Percentiles rank a stretch among this genome's conserved stretches.
Conservation (phyloP, 2,888 invertebrate genomes). For the Scelioninae gen. 1 region DNA sequence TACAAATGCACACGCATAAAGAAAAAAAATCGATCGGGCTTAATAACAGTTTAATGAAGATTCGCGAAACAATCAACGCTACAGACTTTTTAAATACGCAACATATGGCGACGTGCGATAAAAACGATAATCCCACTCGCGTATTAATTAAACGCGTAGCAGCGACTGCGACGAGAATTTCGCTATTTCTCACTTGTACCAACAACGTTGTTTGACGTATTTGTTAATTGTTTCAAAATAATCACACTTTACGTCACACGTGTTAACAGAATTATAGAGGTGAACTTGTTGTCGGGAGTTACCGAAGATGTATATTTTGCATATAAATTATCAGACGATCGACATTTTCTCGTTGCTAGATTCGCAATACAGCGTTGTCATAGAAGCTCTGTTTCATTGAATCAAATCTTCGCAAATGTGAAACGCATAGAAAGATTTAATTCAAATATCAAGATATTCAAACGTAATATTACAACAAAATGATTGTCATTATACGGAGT, state of each 20-base stretch:
- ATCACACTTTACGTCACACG: conserved; percentile 37
- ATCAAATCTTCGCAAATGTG: background rate
- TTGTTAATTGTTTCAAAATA: conserved; percentile 46
- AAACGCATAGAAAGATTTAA: too few species aligned
- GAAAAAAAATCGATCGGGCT: conserved; percentile 3
- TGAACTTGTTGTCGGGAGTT: conserved; percentile 27
- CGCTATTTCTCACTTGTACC: conserved; percentile 34
- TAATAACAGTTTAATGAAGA: conserved; percentile 34
- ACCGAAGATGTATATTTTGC: conserved; percentile 27
- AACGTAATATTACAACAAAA: too few species aligned
- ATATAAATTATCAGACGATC: conserved; percentile 47
- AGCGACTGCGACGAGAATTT: conserved; percentile 19
- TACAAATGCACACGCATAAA: conserved; percentile 1
- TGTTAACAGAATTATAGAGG: conserved; percentile 29
- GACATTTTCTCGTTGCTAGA: conserved; percentile 6
- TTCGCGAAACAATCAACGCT: conserved; percentile 37
- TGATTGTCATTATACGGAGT: too few species aligned
- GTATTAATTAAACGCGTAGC: conserved; percentile 33
- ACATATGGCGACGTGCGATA: conserved; percentile 47
- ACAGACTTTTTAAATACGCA: conserved; percentile 44
- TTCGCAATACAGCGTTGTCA: background rate
- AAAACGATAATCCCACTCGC: conserved; percentile 54
- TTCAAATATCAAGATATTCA: too few species aligned
- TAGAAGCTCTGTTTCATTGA: background rate
- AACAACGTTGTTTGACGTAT: conserved; percentile 39